phyloP scores from a whole-genome alignment of 2,797 vertebrate species.

The Euthynnus affinis region DNA sequence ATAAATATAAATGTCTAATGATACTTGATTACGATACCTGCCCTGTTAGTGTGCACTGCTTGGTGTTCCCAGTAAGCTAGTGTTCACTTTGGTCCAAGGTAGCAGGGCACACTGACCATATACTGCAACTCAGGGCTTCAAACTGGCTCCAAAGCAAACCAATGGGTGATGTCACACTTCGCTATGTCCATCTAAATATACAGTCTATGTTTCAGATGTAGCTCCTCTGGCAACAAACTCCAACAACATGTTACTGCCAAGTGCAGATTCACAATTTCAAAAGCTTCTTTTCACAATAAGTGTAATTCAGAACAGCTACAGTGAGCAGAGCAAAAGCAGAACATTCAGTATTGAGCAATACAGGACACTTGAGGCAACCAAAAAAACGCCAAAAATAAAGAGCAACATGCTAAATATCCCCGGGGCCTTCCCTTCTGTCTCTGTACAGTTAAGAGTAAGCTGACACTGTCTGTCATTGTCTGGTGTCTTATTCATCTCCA shows the following conservation, averaged over 20 bases:
- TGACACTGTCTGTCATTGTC: constrained; percentile 35
- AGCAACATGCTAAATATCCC: constrained; percentile 28
- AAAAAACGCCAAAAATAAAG: constrained; percentile 15
- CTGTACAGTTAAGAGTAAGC: constrained; percentile 9
- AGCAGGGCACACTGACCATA: too few relatives aligned
- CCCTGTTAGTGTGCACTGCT: too few relatives aligned
- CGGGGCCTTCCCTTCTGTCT: constrained; percentile 33
- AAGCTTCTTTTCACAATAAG: constrained; percentile 12
- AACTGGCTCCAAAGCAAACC: too few relatives aligned
- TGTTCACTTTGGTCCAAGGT: too few relatives aligned
- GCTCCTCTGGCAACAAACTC: constrained; percentile 22
- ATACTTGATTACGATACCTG: too few relatives aligned
- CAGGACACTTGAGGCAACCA: constrained; percentile 13
- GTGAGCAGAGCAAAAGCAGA: constrained; percentile 5
- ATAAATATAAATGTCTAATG: too few relatives aligned
- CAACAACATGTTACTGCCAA: constrained; percentile 11
- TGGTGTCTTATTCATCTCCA: constrained; percentile 27
- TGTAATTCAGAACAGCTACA: constrained; percentile 3
- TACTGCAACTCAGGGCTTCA: too few relatives aligned
- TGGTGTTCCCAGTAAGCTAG: too few relatives aligned
- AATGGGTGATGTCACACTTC: too few relatives aligned
- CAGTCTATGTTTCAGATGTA: background rate
- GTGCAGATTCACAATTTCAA: constrained; percentile 4
- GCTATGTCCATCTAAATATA: too few relatives aligned
- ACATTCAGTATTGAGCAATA: constrained; percentile 16